Percentiles rank a stretch among this genome's conserved stretches.
These are phyloP conservation scores for Platyura marginata DNA, from an alignment of 1,140 invertebrate species.

Conservation along the genomic window DNA sequence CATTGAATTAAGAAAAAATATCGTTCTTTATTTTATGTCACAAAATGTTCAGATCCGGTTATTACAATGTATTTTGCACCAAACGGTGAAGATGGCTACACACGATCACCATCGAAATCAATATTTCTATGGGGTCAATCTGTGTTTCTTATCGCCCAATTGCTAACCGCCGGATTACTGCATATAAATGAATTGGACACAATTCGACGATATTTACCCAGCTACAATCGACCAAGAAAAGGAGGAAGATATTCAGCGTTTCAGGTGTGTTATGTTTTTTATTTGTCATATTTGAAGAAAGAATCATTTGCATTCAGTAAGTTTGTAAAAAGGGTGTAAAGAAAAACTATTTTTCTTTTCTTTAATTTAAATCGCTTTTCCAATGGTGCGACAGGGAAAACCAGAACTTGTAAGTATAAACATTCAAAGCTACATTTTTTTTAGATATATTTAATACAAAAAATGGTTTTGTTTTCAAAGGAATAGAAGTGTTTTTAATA, in stretches of 20 bases:
- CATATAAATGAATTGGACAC: conserved; percentile 94
- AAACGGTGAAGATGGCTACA: conserved; percentile 35
- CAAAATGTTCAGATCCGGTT: conserved; percentile 46
- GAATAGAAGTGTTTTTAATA: too few species aligned
- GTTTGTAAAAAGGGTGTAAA: neutral
- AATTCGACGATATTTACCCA: conserved; percentile 85
- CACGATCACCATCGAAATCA: conserved; percentile 17
- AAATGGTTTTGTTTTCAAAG: too few species aligned
- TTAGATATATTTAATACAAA: too few species aligned
- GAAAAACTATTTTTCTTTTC: neutral
- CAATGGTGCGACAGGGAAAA: conserved; percentile 3
- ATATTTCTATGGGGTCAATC: conserved; percentile 81
- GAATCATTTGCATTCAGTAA: neutral
- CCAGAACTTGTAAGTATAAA: conserved; percentile 1
- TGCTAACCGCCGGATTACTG: conserved; percentile 72
- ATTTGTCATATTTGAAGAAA: neutral
- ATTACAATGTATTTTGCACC: conserved; percentile 77
- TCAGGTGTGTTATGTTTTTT: conserved; percentile 43
- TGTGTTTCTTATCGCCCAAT: conserved; percentile 81
- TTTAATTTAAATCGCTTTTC: neutral
- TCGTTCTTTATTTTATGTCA: neutral
- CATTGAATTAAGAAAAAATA: conserved; percentile 1
- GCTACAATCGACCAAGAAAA: conserved; percentile 79
- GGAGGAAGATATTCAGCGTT: conserved; percentile 90
- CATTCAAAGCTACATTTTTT: too few species aligned